These are phyloP conservation scores for Zootermopsis nevadensis DNA, from an alignment of 2,888 invertebrate species.

Conservation along the genomic window DNA sequence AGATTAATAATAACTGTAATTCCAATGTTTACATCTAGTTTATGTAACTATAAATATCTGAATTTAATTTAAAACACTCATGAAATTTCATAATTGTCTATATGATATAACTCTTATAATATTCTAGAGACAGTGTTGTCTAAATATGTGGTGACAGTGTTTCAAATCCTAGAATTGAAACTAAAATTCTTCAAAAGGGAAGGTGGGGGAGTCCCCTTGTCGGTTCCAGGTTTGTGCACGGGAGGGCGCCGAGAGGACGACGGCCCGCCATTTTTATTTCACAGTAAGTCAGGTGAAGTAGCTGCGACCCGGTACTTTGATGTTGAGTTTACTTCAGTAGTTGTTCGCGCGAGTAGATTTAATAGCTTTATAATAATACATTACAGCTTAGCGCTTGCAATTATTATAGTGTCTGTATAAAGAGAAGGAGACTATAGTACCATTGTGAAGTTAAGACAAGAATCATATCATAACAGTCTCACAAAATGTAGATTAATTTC, in stretches of 20 bases:
- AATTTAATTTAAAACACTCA: conserved; percentile 43
- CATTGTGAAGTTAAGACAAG: conserved; percentile 8
- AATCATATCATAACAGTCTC: neutral
- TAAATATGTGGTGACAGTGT: conserved; percentile 39
- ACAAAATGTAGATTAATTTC: neutral
- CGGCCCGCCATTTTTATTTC: conserved; percentile 43
- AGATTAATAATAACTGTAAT: neutral
- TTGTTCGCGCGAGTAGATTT: conserved; percentile 18
- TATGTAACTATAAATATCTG: neutral
- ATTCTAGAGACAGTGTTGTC: conserved; percentile 41
- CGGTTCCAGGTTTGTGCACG: conserved; percentile 45
- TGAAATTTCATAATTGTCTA: conserved; percentile 55
- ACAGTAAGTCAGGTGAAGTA: conserved; percentile 46
- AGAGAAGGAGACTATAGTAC: neutral
- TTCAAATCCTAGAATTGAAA: conserved; percentile 34
- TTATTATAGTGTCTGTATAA: conserved; percentile 26
- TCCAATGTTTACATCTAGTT: conserved; percentile 7
- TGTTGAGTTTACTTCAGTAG: conserved; percentile 33
- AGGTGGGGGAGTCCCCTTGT: conserved; percentile 42
- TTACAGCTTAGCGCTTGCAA: conserved; percentile 36
- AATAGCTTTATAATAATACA: conserved; percentile 24
- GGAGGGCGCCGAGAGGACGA: conserved; percentile 43
- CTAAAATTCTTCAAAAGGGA: conserved; percentile 46
- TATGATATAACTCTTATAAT: conserved; percentile 37
- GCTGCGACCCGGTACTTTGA: conserved; percentile 21